phyloP scores from a whole-genome alignment of 1,140 invertebrate species.

The Drosophila nebulosa region DNA sequence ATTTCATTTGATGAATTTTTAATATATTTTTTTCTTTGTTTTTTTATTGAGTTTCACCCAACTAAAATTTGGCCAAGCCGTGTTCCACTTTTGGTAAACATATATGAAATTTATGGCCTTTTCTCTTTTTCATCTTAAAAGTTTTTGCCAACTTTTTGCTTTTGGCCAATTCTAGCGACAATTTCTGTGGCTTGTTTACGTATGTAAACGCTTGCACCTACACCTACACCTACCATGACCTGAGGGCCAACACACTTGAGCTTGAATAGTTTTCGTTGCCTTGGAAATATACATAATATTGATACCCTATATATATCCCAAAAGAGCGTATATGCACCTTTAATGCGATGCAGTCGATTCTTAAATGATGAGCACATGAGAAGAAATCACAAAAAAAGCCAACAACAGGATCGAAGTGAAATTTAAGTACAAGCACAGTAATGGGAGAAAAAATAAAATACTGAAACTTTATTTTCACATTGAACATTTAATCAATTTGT shows the following conservation, averaged over 20 bases:
- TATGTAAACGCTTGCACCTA: not conserved
- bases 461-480: too few relatives aligned
- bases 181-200: not conserved
- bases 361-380: too few relatives aligned
- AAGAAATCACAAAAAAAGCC: too few relatives aligned
- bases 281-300: not conserved
- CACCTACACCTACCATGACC: not conserved
- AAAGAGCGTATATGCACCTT: not conserved
- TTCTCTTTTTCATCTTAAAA: not conserved
- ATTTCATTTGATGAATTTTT: not conserved
- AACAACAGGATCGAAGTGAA: too few relatives aligned
- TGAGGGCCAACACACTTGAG: slow-evolving; percentile 29
- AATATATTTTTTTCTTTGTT: not conserved
- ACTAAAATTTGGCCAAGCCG: not conserved
- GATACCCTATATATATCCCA: not conserved
- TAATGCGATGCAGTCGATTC: too few relatives aligned
- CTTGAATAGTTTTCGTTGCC: slow-evolving; percentile 22
- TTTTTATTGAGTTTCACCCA: not conserved
- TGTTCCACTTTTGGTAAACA: not conserved
- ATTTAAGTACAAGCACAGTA: too few relatives aligned
- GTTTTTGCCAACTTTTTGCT: not conserved
- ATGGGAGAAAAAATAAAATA: too few relatives aligned
- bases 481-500: too few relatives aligned
- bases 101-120: not conserved
- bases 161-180: not conserved